Conservation (phyloP, 2,888 invertebrate genomes). For the Notodromas monacha region DNA sequence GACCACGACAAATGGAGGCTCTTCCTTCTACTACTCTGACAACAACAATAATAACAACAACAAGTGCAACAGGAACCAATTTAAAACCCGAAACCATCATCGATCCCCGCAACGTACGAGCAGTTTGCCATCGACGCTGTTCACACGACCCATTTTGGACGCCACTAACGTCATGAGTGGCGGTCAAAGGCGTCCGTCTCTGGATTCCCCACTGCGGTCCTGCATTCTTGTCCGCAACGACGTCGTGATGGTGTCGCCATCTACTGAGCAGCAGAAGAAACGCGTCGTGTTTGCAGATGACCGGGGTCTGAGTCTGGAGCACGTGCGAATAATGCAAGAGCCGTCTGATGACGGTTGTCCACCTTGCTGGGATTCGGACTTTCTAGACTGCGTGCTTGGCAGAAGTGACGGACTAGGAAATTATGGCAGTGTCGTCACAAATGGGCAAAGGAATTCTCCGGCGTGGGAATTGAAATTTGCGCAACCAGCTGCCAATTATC, state of each 20-base stretch:
- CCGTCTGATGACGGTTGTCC: constrained; percentile 70
- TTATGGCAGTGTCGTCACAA: background rate
- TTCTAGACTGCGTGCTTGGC: constrained; percentile 24
- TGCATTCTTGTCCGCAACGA: constrained; percentile 5
- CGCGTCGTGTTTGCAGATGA: constrained; percentile 71
- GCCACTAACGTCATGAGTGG: no score
- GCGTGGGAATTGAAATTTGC: constrained; percentile 57
- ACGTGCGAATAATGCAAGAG: constrained; percentile 47
- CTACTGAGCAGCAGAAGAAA: constrained; percentile 25
- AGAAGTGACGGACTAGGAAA: no score
- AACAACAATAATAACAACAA: no score
- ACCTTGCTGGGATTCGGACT: constrained; percentile 40
- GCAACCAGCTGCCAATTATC: constrained; percentile 73
- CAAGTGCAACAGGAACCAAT: constrained; percentile 23
- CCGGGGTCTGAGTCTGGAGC: constrained; percentile 41
- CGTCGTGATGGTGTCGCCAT: constrained; percentile 8
- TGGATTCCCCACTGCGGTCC: no score
- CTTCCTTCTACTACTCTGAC: constrained; percentile 15
- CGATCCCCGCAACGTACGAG: no score
- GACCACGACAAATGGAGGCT: constrained; percentile 8
- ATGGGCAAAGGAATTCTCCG: background rate
- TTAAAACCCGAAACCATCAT: constrained; percentile 15
- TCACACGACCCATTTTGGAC: no score
- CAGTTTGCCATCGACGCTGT: no score
- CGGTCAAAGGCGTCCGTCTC: no score